Base-by-base conservation (phyloP, 2,888 invertebrate species). In the Prosapia bicincta region DNA sequence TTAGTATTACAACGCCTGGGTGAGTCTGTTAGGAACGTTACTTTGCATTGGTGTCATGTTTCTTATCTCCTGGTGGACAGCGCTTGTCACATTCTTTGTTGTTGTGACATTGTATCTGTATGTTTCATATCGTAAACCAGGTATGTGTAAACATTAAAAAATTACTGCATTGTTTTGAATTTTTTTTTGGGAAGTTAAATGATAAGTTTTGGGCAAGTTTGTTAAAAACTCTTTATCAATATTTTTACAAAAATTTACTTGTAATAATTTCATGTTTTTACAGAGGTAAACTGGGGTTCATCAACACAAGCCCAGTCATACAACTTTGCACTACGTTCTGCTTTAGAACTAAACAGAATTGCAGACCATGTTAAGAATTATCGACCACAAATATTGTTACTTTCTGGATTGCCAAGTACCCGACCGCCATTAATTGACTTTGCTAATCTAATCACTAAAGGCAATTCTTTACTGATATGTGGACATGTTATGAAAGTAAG, bases 301-400 rank as follows among this genome's bases (percentile, higher is more conserved):
- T 88, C 89, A 0, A 88, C 88, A 0, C 89, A 90, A 82, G 89
- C 89, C 13, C 89, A 90, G 82, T 86, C 86, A 5, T 90, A 90
- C 82, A 87, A 87, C 78, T 85, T 85, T 77, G 89, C 90, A 13
- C 83, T 90, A n/a, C 85, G 85, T 26, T 80, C 87, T 77, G 83
- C 90, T 72, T 84, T 86, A 83, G 90, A 90, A 79, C 83, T 95
- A 80, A 93, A 92, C 74, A 91, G 92, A 67, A 94, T 96, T 0
- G 94, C 93, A 26, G 98, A 98, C 82, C 99, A 99, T 84, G 98
- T 99, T 23, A 99, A 99, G 86, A 99, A 98, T 87, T 99, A 97
- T 85, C 92, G 95, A 83, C 99, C 99, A 0, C 98, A 99, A 86
- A 88, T 94, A 77, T 86, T 99, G 81, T 93, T 97, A 38, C 87